Evolutionary conservation across 2,888 invertebrate genomes (phyloP).

Genomic region (Biston stratarius): DNA sequence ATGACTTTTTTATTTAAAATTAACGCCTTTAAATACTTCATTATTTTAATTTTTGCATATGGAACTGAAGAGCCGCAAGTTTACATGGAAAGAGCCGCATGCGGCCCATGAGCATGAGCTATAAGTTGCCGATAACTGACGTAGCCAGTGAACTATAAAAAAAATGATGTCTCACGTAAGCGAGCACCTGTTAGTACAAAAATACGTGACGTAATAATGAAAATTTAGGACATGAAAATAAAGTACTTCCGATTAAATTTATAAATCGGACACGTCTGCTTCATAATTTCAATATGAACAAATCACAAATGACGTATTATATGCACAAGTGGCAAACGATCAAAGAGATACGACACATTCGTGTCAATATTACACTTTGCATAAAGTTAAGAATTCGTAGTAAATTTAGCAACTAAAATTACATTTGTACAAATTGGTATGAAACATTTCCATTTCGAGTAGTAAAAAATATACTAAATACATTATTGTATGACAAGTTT

Average conservation of each 20-base stretch:
- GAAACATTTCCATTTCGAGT: neutral
- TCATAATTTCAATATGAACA: slow-evolving; percentile 20
- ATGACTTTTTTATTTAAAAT: no score
- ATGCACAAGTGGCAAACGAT: slow-evolving; percentile 40
- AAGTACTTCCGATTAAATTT: slow-evolving; percentile 18
- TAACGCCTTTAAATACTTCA: no score
- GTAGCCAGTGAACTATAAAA: no score
- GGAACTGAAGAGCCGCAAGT: no score
- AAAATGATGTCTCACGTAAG: slow-evolving; percentile 19
- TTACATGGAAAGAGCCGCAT: no score
- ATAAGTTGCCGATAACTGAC: no score
- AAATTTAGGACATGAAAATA: slow-evolving; percentile 13
- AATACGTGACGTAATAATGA: slow-evolving; percentile 16
- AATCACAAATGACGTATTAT: slow-evolving; percentile 39
- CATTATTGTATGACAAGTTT: slow-evolving; percentile 10
- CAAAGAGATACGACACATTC: slow-evolving; percentile 41
- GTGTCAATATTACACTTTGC: slow-evolving; percentile 24
- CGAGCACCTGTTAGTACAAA: slow-evolving; percentile 13
- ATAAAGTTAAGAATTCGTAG: slow-evolving; percentile 6
- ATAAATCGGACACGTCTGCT: slow-evolving; percentile 19
- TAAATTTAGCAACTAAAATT: neutral
- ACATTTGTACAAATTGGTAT: neutral
- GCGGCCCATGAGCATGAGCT: no score
- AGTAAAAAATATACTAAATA: neutral
- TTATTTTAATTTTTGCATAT: no score